Conservation (phyloP, 2,797 vertebrate species). For the Anniella stebbinsi region DNA sequence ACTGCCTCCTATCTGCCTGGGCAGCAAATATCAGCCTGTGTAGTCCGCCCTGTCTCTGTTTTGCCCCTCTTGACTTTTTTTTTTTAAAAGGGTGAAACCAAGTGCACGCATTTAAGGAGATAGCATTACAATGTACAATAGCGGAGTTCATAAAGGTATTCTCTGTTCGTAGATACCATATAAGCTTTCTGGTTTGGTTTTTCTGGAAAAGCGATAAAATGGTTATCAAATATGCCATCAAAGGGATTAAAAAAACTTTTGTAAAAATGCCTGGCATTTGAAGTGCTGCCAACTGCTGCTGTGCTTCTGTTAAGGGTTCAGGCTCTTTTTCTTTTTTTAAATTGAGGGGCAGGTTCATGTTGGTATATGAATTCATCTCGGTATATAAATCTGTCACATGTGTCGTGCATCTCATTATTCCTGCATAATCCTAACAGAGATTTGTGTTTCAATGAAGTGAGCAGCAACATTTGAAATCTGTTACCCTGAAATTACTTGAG, state of each 20-base stretch:
- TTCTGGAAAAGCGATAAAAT: conserved; percentile 74
- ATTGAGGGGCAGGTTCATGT: conserved; percentile 62
- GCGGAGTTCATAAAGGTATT: conserved; percentile 69
- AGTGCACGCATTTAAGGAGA: conserved; percentile 54
- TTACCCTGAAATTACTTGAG: neutral
- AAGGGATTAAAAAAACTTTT: conserved; percentile 69
- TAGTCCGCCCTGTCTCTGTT: conserved; percentile 14
- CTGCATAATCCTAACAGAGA: neutral
- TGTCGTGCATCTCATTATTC: neutral
- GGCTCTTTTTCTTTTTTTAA: neutral
- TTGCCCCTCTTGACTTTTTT: neutral
- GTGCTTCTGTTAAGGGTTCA: conserved; percentile 68
- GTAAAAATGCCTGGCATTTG: conserved; percentile 74
- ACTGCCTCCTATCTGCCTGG: conserved; percentile 80
- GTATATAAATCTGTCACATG: neutral
- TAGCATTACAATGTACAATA: conserved; percentile 67
- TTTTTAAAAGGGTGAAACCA: conserved; percentile 41
- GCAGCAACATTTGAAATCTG: neutral
- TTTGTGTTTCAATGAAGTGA: neutral
- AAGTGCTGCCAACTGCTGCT: conserved; percentile 67
- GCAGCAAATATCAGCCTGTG: conserved; percentile 36
- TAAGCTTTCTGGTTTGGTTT: conserved; percentile 35
- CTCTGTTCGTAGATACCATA: conserved; percentile 68
- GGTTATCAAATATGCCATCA: conserved; percentile 77
- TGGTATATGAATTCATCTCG: conserved; percentile 17